Percentiles rank a stretch among this genome's conserved stretches.
phyloP scores from a whole-genome alignment of 2,797 vertebrate genomes.

The Periophthalmus magnuspinnatus region DNA sequence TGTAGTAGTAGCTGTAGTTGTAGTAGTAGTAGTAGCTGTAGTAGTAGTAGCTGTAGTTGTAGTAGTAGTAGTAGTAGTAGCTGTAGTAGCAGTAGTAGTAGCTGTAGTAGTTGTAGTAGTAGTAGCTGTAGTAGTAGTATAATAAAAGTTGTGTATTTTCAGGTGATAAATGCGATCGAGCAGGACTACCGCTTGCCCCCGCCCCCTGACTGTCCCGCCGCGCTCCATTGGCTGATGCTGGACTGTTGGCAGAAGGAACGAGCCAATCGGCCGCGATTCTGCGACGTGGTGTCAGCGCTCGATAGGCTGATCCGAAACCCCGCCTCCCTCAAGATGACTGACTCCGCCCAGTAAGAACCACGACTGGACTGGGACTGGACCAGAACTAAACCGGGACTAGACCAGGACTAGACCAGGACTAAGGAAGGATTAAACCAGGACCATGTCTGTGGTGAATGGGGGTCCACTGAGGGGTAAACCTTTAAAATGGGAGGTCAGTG shows the following conservation, averaged over 20 bases:
- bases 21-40: no score
- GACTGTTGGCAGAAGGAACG: slow-evolving; percentile 97
- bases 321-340: slow-evolving; percentile 80
- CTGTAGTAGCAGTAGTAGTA: no score
- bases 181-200: slow-evolving; percentile 93
- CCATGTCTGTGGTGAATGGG: no score
- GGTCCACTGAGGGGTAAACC: no score
- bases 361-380: neutral
- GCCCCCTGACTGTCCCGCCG: slow-evolving; percentile 88
- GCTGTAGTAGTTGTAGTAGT: neutral
- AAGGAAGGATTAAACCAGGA: no score
- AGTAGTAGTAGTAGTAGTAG: no score
- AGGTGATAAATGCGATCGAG: slow-evolving; percentile 85
- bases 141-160: neutral
- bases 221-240: slow-evolving; percentile 92
- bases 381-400: no score
- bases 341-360: slow-evolving; percentile 29
- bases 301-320: slow-evolving; percentile 89
- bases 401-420: no score
- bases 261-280: slow-evolving; percentile 69
- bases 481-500: no score
- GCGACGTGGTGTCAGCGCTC: slow-evolving; percentile 81
- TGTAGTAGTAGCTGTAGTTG: no score
- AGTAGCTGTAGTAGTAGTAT: neutral
- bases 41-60: no score